phyloP scores from a whole-genome alignment of 2,888 invertebrate species.

The Spilosoma lubricipeda region DNA sequence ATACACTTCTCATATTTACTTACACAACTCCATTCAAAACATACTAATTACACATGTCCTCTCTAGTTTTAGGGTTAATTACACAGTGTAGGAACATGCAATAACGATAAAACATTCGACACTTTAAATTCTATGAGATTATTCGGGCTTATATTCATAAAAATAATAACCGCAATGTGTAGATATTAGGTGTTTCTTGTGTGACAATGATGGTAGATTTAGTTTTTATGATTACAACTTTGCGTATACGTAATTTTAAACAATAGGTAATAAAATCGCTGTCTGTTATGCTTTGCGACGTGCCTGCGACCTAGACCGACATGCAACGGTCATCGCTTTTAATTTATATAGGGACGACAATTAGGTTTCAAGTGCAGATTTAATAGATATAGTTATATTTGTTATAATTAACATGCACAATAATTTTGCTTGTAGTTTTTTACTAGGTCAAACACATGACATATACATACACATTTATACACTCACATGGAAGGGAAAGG shows the following conservation, averaged over 20 bases:
- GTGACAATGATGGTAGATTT: conserved; percentile 5
- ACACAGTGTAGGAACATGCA: conserved; percentile 1
- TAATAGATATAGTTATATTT: conserved; percentile 37
- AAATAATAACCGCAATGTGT: conserved; percentile 1
- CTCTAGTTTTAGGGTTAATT: neutral
- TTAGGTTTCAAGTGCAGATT: conserved; percentile 65
- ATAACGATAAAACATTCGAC: neutral
- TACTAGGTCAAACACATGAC: neutral
- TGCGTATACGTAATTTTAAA: conserved; percentile 7
- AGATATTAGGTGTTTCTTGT: conserved; percentile 2
- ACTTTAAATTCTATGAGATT: conserved; percentile 1
- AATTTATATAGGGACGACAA: conserved; percentile 71
- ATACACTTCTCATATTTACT: neutral
- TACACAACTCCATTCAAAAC: neutral
- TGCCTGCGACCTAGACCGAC: conserved; percentile 73
- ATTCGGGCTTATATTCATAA: neutral
- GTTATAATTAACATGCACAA: conserved; percentile 17
- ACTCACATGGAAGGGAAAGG: too few relatives aligned
- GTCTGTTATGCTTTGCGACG: conserved; percentile 41
- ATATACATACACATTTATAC: neutral
- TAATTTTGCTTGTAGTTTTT: neutral
- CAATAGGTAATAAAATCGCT: conserved; percentile 37
- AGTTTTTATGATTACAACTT: conserved; percentile 5
- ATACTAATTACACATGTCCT: neutral
- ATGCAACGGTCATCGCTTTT: conserved; percentile 71